Evolutionary conservation across 2,888 invertebrate species (phyloP), one percentile per base, ranked within the genome.

Genomic region (Scaptomyza reducta): DNA sequence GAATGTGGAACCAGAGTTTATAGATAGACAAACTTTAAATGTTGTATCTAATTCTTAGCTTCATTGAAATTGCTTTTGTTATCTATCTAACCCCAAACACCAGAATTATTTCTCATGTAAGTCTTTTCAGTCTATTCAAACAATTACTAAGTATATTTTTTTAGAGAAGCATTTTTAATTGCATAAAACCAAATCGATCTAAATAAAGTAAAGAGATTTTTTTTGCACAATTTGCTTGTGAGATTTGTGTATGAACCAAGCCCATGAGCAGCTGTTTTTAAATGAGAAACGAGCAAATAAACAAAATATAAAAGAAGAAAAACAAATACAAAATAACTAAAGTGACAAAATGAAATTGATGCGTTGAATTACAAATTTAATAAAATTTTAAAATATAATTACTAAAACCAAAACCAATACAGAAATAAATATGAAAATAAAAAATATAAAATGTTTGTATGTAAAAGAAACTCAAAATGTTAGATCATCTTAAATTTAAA

Each of bases 401-500:
- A 72, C 33, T 38, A 75, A 78, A 66, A 55, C 51, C 42, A 60
- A 67, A 54, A 72, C 65, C 22, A 45, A 64, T 7, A 38, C n/a
- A 40, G 10, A 40, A 38, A 38, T 16, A 5, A 55, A 54, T 71
- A 63, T 58, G 35, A 54, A 59, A 55, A 66, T 66, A 68, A 46
- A 71, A 60, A 57, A 66, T 80, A 76, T 76, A 77, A 70, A 85
- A 86, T 89, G 89, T 90, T 89, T 90, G 89, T 90, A 90, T 90
- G 90, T 90, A 90, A 90, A 90, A 89, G 81, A 83, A 85, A 89
- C 87, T 88, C 81, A 83, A 87, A 87, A 80, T 89, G 90, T 90
- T 90, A 90, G 87, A 90, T 83, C 89, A 89, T 89, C 90, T 89
- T 86, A 77, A 90, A 90, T 90, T 90, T 89, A 89, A 89, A 89